A percentile compares a stretch with the other conserved stretches of the same genome.
phyloP scores from a whole-genome alignment of 2,888 invertebrate species.

The Cyaniris semiargus region DNA sequence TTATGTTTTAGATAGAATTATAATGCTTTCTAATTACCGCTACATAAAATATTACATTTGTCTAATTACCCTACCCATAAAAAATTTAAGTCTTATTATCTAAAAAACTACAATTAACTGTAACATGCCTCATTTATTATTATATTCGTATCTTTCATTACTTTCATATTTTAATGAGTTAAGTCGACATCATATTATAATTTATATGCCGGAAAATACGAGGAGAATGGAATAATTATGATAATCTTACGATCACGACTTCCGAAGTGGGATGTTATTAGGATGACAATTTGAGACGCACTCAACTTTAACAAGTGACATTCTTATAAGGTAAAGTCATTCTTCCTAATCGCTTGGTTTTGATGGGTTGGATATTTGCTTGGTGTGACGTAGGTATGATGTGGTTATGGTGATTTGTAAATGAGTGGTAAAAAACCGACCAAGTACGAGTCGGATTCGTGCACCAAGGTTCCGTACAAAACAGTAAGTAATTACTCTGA shows the following conservation, averaged over 20 bases:
- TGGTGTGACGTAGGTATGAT: background rate
- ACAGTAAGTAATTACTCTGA: background rate
- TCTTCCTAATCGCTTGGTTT: background rate
- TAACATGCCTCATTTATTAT: too few relatives aligned
- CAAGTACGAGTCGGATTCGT: background rate
- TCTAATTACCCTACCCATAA: too few relatives aligned
- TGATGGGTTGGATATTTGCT: background rate
- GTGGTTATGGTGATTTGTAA: background rate
- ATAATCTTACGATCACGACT: background rate
- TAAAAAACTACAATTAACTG: too few relatives aligned
- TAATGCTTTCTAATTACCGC: too few relatives aligned
- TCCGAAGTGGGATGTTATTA: background rate
- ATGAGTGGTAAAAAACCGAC: background rate
- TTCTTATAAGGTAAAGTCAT: conserved; percentile 11
- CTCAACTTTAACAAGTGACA: background rate
- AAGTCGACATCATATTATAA: background rate
- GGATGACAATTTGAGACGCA: background rate
- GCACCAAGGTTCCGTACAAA: background rate
- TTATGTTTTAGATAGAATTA: too few relatives aligned
- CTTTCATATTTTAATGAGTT: too few relatives aligned
- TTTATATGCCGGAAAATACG: background rate
- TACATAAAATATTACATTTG: too few relatives aligned
- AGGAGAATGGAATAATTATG: background rate
- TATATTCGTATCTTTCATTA: too few relatives aligned
- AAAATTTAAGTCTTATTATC: too few relatives aligned